These are phyloP conservation scores for Peromyscus leucopus DNA, from an alignment of 2,113 vertebrate genomes.

Conservation along the genomic window DNA sequence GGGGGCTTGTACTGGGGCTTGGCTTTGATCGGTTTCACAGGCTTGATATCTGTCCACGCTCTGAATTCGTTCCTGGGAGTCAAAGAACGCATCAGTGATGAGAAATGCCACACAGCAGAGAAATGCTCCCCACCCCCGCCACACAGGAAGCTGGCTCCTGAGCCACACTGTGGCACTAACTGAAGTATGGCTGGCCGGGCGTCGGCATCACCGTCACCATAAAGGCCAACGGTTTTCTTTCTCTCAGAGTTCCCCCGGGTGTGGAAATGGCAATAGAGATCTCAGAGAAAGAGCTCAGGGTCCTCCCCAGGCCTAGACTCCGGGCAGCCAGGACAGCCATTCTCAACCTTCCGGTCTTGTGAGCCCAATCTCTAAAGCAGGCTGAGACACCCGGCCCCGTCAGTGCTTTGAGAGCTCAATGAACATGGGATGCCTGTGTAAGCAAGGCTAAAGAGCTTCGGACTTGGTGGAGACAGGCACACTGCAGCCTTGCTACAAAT, in stretches of 20 bases:
- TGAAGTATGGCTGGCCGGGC: background rate
- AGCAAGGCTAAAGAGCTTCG: background rate
- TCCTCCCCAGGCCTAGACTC: background rate
- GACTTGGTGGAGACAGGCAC: background rate
- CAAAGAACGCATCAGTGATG: constrained; percentile 48
- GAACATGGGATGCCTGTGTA: background rate
- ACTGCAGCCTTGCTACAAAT: background rate
- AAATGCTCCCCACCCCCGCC: rapidly evolving
- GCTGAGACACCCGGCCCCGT: background rate
- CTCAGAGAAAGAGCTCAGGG: background rate
- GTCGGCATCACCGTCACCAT: background rate
- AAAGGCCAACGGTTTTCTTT: background rate
- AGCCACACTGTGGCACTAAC: rapidly evolving
- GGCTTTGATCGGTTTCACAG: constrained; percentile 93
- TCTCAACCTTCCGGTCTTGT: background rate
- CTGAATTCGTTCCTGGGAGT: constrained; percentile 94
- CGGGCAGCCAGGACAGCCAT: rapidly evolving
- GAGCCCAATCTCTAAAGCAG: background rate
- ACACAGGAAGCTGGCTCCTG: background rate
- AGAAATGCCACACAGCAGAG: background rate
- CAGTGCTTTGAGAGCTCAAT: background rate
- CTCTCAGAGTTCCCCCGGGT: background rate
- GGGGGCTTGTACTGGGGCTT: constrained; percentile 95
- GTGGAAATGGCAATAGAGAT: background rate
- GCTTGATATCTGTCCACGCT: constrained; percentile 95